phyloP scores from a whole-genome alignment of 2,888 invertebrate species.

The Monopis laevigella region DNA sequence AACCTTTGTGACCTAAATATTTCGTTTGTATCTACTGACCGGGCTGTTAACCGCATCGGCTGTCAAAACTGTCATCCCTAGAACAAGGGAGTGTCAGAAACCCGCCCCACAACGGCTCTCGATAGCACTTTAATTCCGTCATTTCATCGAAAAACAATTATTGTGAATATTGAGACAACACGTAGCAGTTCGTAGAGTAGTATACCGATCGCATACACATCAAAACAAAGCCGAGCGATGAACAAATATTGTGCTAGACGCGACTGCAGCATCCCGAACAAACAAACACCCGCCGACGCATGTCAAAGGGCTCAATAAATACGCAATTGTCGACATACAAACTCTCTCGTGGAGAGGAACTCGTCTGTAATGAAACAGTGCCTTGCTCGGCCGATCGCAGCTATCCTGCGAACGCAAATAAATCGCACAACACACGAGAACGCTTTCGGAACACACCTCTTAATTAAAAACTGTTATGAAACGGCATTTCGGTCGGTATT shows the following conservation, averaged over 20 bases:
- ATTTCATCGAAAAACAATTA: too few species aligned
- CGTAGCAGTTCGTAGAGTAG: too few species aligned
- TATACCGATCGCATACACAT: too few species aligned
- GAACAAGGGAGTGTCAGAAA: too few species aligned
- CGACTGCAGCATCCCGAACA: neutral
- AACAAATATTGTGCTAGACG: neutral
- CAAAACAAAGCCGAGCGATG: too few species aligned
- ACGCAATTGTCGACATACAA: constrained; percentile 3
- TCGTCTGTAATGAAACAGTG: constrained; percentile 26
- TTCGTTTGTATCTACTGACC: constrained; percentile 1
- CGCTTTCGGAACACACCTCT: constrained; percentile 8
- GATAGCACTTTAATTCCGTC: too few species aligned
- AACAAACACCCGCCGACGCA: neutral
- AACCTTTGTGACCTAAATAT: too few species aligned
- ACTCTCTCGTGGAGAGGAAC: constrained; percentile 19
- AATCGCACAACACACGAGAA: constrained; percentile 14
- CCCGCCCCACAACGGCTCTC: too few species aligned
- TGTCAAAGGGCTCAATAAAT: neutral
- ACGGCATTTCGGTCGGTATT: constrained; percentile 4
- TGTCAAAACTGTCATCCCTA: constrained; percentile 5
- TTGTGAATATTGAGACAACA: too few species aligned
- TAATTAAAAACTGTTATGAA: constrained; percentile 19
- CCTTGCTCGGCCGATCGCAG: constrained; percentile 7
- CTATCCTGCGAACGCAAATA: constrained; percentile 20
- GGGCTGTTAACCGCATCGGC: constrained; percentile 2